Conservation (phyloP, 2,113 vertebrate genomes). For the Callithrix jacchus region DNA sequence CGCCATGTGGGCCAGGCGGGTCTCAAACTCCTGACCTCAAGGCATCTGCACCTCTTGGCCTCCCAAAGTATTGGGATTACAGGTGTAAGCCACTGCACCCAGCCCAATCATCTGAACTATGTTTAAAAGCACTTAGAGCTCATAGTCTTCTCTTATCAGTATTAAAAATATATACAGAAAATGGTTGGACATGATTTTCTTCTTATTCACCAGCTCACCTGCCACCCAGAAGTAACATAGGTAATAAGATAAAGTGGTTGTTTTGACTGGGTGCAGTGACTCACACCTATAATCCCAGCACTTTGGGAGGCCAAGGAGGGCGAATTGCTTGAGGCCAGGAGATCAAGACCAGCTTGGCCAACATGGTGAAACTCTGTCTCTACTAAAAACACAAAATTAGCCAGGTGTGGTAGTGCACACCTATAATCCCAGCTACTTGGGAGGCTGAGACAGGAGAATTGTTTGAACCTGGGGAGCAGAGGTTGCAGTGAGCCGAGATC, state of each 20-base stretch:
- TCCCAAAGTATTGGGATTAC: neutral
- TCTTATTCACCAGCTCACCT: neutral
- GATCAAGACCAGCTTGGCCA: too few species aligned
- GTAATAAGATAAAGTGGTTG: neutral
- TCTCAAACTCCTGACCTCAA: neutral
- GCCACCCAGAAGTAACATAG: neutral
- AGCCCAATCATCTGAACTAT: neutral
- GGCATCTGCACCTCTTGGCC: neutral
- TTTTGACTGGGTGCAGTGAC: neutral
- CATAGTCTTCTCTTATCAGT: neutral
- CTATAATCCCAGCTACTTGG: too few species aligned
- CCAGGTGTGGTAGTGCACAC: too few species aligned
- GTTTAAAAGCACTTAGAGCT: neutral
- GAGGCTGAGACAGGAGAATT: too few species aligned
- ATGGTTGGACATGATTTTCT: neutral
- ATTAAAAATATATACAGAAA: constrained; percentile 33
- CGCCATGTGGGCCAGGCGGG: neutral
- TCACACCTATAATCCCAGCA: too few species aligned
- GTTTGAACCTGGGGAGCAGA: too few species aligned
- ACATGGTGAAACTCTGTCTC: too few species aligned
- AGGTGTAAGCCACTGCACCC: neutral
- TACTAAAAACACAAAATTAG: too few species aligned
- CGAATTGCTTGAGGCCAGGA: too few species aligned
- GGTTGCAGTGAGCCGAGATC: too few species aligned
- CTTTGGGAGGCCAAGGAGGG: too few species aligned